Percentiles rank a stretch among this genome's conserved stretches.
Evolutionary conservation across 2,113 vertebrate species (phyloP).

Genomic region (Brachirus orientalis): DNA sequence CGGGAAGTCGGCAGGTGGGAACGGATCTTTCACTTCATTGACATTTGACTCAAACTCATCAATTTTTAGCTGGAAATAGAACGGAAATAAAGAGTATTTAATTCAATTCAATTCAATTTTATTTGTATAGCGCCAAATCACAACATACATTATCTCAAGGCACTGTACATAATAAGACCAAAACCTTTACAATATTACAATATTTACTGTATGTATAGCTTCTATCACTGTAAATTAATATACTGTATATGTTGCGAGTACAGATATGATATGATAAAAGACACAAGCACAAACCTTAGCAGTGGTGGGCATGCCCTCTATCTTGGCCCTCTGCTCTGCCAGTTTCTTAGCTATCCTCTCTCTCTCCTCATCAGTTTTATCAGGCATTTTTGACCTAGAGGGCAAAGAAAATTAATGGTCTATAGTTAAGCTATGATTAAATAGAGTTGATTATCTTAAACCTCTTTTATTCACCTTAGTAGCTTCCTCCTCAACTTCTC

Average conservation of each 20-base stretch:
- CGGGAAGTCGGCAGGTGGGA: slow-evolving; percentile 97
- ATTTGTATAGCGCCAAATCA: too few relatives aligned
- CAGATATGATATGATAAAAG: slow-evolving; percentile 1
- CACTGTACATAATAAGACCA: too few relatives aligned
- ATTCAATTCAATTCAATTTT: too few relatives aligned
- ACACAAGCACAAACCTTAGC: slow-evolving; percentile 85
- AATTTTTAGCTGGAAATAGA: slow-evolving; percentile 88
- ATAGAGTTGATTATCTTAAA: not conserved
- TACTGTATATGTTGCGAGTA: too few relatives aligned
- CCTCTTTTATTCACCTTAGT: slow-evolving; percentile 77
- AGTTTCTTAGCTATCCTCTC: slow-evolving; percentile 88
- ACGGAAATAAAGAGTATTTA: not conserved
- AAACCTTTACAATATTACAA: too few relatives aligned
- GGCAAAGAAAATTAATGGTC: slow-evolving; percentile 1
- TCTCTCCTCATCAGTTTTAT: slow-evolving; percentile 94
- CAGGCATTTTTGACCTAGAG: slow-evolving; percentile 85
- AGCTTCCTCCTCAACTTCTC: slow-evolving; percentile 90
- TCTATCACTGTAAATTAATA: not conserved
- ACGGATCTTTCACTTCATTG: slow-evolving; percentile 98
- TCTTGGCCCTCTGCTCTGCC: slow-evolving; percentile 91
- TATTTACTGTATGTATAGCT: not conserved
- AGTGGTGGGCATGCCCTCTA: slow-evolving; percentile 93
- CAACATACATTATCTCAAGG: too few relatives aligned
- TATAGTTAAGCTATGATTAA: not conserved
- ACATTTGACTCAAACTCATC: slow-evolving; percentile 99